phyloP scores from a whole-genome alignment of 2,113 vertebrate genomes.

The Pangasianodon hypophthalmus region DNA sequence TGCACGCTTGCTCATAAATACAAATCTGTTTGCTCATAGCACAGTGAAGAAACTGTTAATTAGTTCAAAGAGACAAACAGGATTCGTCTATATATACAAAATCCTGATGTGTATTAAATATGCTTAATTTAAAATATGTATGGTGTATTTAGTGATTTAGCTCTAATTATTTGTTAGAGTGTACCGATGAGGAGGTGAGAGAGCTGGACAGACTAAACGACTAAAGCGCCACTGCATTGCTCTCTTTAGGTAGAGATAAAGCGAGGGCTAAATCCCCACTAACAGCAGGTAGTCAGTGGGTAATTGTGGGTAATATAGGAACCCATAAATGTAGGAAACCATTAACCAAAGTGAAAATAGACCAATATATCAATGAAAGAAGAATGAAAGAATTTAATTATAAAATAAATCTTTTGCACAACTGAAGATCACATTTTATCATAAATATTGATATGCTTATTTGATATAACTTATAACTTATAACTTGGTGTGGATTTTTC shows the following conservation, averaged over 20 bases:
- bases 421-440: background rate
- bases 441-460: background rate
- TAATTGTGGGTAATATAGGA: background rate
- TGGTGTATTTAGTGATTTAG: background rate
- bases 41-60: background rate
- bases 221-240: background rate
- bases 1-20: conserved; percentile 12
- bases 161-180: background rate
- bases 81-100: background rate
- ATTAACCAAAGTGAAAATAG: background rate
- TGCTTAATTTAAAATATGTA: background rate
- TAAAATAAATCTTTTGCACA: background rate
- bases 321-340: background rate
- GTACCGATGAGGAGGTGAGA: background rate
- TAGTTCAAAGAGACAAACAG: background rate
- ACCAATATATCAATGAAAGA: background rate
- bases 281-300: background rate
- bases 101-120: background rate
- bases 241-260: background rate
- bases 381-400: background rate
- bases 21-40: background rate
- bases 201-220: background rate
- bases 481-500: background rate
- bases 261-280: background rate
- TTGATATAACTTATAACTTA: too few species aligned